Conservation (phyloP, 2,888 invertebrate genomes). For the Emesis russula region DNA sequence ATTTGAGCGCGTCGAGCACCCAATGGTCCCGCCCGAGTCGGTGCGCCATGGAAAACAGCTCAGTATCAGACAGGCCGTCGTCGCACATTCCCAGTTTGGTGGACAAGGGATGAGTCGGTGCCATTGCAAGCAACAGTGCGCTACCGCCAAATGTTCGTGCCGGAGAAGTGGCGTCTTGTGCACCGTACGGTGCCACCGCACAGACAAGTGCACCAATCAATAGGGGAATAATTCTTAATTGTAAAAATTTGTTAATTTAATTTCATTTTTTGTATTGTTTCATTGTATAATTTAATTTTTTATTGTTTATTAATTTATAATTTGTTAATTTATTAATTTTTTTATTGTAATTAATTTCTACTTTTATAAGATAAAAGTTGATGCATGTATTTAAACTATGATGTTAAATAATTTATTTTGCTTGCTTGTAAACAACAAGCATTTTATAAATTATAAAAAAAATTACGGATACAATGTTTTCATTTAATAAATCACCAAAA, state of each 20-base stretch:
- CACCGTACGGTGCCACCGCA: slow-evolving; percentile 21
- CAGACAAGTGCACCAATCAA: slow-evolving; percentile 9
- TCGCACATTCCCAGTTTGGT: slow-evolving; percentile 5
- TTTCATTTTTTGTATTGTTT: background rate
- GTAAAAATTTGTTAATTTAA: too few relatives aligned
- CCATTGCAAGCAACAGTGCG: slow-evolving; percentile 8
- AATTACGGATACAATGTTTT: background rate
- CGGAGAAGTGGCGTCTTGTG: slow-evolving; percentile 21
- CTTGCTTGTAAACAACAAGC: background rate
- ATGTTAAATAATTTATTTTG: background rate
- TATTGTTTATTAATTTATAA: too few relatives aligned
- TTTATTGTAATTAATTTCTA: background rate
- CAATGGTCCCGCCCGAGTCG: slow-evolving; percentile 24
- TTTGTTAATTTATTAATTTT: too few relatives aligned
- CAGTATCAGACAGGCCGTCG: slow-evolving; percentile 24
- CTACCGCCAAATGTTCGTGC: slow-evolving; percentile 19
- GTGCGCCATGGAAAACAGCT: background rate
- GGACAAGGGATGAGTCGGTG: slow-evolving; percentile 22
- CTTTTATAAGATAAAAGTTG: slow-evolving; percentile 17
- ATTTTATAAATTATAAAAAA: background rate
- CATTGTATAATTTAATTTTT: background rate
- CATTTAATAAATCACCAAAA: slow-evolving; percentile 4
- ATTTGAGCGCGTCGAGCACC: slow-evolving; percentile 27
- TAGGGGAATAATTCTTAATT: background rate
- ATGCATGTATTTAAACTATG: background rate